These are phyloP conservation scores for Pristionchus fissidentatus DNA, from an alignment of 2,888 invertebrate species.

Conservation along the genomic window DNA sequence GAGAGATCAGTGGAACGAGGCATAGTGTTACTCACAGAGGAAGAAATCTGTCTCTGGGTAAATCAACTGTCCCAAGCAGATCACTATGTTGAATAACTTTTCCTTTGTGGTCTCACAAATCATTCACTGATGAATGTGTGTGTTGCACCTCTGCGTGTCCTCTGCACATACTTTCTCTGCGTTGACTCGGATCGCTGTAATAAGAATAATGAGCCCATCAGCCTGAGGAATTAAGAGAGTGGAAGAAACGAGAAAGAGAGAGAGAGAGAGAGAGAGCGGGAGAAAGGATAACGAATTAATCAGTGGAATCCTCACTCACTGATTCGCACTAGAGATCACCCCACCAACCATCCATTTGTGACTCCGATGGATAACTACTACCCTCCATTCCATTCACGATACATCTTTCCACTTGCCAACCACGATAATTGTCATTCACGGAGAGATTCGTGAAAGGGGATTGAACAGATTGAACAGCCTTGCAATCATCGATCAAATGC, in stretches of 20 bases:
- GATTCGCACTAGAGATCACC: slow-evolving; percentile 24
- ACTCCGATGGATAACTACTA: too few species aligned
- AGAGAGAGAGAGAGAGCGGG: not conserved
- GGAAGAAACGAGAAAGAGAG: not conserved
- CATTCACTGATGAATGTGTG: not conserved
- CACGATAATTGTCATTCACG: slow-evolving; percentile 14
- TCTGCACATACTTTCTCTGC: not conserved
- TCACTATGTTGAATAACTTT: too few species aligned
- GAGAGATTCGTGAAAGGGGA: too few species aligned
- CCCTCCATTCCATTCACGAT: too few species aligned
- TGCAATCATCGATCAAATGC: too few species aligned
- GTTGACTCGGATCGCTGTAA: not conserved
- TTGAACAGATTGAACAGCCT: too few species aligned
- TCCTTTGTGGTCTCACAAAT: slow-evolving; percentile 8
- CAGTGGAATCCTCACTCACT: slow-evolving; percentile 5
- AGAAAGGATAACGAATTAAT: slow-evolving; percentile 25
- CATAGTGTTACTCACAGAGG: too few species aligned
- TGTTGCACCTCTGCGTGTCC: slow-evolving; percentile 12
- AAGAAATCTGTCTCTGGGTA: too few species aligned
- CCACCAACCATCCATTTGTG: too few species aligned
- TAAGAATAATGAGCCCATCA: slow-evolving; percentile 29
- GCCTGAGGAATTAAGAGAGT: not conserved
- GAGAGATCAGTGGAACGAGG: too few species aligned
- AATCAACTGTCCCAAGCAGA: too few species aligned
- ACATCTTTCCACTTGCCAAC: slow-evolving; percentile 13